Evolutionary conservation across 2,797 vertebrate genomes (phyloP), one percentile per base, ranked within the genome.

Genomic region (Fundulus diaphanus): DNA sequence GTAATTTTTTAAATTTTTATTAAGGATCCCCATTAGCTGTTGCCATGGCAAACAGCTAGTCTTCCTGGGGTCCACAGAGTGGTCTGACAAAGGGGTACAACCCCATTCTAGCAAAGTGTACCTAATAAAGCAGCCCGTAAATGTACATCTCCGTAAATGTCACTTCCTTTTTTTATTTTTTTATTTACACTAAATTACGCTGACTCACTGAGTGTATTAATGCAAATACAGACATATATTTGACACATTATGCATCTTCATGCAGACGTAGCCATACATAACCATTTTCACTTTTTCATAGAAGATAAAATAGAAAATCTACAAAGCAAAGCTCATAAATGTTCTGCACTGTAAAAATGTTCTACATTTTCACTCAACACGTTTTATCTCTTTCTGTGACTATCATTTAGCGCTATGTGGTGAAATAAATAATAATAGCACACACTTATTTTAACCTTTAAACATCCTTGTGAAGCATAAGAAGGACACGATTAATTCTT

Each of bases 401-500:
- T n/a, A 29, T 5, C 61, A 56, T 3, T 27, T 4, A 74, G 59
- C 22, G 5, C 1, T 72, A 68, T 68, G 22, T 3, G 5, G 48
- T 24, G 31, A 15, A 51, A 69, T 7, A 29, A 46, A 78, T 72
- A 31, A 44, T 70, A 80, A 76, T 16, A 18, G 24, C 5, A 31
- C 29, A 29, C 42, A 44, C 57, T 11, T 24, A 24, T 48, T 66
- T 66, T 7, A 1, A 18, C 29, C 61, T 69, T 67, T 57, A 51
- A 69, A 78, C 65, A 68, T 67, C 27, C 29, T 44, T 49, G 27
- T 66, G 37, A 82, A 51, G 73, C 37, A 72, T 4, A 7, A 57
- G 35, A 72, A 68, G 74, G 68, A 61, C 68, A 66, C 33, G 24
- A 81, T 74, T 67, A 68, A 81, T 80, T 70, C 63, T 76, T 80